Conservation (phyloP, 2,113 vertebrate genomes). For the Caretta caretta region DNA sequence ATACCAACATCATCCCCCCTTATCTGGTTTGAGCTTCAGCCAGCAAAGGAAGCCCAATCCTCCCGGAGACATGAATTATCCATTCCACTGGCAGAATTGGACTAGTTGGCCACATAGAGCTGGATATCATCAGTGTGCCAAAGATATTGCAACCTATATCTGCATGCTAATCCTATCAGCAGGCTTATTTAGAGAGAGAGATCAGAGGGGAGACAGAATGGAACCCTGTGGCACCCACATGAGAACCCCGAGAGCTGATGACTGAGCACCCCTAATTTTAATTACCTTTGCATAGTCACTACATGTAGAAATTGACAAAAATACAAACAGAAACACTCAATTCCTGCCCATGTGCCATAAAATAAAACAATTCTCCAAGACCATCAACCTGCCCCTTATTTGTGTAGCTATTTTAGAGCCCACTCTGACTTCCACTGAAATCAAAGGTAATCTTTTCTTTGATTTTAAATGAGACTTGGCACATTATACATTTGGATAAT, state of each 20-base stretch:
- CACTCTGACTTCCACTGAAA: neutral
- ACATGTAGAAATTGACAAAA: neutral
- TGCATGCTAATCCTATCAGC: accelerated
- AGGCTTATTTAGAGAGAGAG: neutral
- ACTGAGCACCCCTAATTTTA: neutral
- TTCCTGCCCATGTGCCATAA: neutral
- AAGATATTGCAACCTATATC: neutral
- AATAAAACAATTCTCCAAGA: neutral
- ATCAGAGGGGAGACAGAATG: neutral
- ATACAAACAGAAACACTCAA: neutral
- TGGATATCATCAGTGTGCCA: neutral
- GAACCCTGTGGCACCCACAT: neutral
- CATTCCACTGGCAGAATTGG: neutral
- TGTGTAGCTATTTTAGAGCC: neutral
- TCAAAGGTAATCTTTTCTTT: neutral
- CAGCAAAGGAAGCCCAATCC: neutral
- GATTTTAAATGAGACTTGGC: neutral
- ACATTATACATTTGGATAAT: neutral
- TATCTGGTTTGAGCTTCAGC: slow-evolving; percentile 6
- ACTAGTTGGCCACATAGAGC: neutral
- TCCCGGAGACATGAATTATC: accelerated
- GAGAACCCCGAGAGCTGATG: accelerated
- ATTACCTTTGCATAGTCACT: neutral
- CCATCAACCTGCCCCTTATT: neutral
- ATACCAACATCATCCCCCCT: neutral